Conservation (phyloP, 1,140 invertebrate species). For the Plodia interpunctella region DNA sequence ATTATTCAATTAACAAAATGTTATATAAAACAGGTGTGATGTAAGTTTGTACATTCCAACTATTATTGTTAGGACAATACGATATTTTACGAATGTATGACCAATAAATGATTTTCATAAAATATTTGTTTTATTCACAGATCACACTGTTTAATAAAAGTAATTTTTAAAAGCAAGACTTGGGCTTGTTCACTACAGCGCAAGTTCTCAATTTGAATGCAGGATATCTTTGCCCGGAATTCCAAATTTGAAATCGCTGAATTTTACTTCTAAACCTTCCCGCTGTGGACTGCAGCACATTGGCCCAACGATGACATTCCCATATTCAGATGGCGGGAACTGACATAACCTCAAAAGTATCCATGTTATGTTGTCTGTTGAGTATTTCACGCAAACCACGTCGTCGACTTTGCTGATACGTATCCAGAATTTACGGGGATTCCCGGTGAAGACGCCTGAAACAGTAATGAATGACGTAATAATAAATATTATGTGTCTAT, state of each 20-base stretch:
- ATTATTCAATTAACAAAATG: not conserved
- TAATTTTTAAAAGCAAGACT: too few species aligned
- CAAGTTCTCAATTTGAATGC: constrained; percentile 35
- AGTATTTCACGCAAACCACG: constrained; percentile 52
- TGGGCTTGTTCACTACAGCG: not conserved
- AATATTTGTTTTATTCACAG: not conserved
- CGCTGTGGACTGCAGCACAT: constrained; percentile 48
- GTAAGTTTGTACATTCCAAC: not conserved
- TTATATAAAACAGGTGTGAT: not conserved
- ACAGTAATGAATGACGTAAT: too few species aligned
- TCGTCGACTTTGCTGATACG: constrained; percentile 36
- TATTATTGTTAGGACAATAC: constrained; percentile 16
- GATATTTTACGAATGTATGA: constrained; percentile 11
- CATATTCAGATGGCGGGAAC: constrained; percentile 20
- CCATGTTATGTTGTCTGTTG: constrained; percentile 43
- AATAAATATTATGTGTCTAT: too few species aligned
- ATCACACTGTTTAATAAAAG: too few species aligned
- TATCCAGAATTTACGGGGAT: constrained; percentile 51
- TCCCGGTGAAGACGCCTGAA: constrained; percentile 42
- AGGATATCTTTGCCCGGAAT: constrained; percentile 39
- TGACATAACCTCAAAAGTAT: constrained; percentile 41
- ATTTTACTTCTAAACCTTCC: constrained; percentile 34
- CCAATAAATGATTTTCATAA: constrained; percentile 19
- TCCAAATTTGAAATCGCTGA: constrained; percentile 32
- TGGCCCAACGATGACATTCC: constrained; percentile 35